Evolutionary conservation across 2,113 vertebrate genomes (phyloP).

Genomic region (Rhea pennata): DNA sequence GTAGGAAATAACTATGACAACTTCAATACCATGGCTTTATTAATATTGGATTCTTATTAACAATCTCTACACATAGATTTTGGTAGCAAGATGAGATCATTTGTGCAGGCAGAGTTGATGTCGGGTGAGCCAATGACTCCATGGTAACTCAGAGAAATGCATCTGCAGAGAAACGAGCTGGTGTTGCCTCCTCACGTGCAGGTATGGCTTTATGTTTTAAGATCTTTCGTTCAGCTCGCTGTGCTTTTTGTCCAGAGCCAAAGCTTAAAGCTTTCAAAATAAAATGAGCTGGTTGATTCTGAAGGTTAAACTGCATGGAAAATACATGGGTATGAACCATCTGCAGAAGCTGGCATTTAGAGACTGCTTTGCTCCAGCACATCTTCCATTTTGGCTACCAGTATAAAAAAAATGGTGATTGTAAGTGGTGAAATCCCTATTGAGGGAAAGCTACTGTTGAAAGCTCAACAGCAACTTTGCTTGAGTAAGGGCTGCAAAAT

Average conservation of each 20-base stretch:
- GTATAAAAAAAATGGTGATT: background rate
- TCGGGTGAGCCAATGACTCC: background rate
- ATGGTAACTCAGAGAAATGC: background rate
- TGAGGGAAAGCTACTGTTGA: background rate
- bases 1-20: constrained; percentile 52
- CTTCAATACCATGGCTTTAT: constrained; percentile 44
- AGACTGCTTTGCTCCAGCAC: background rate
- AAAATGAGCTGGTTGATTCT: background rate
- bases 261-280: background rate
- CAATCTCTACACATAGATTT: constrained; percentile 32
- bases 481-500: background rate
- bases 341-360: background rate
- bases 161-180: background rate
- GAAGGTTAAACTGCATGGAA: background rate
- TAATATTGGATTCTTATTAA: constrained; percentile 68
- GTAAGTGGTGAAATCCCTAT: background rate
- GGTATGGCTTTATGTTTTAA: background rate
- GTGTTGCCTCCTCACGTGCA: background rate
- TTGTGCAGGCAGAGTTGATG: constrained; percentile 10
- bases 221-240: background rate
- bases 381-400: background rate
- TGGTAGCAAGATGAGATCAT: constrained; percentile 35
- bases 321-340: background rate
- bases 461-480: background rate
- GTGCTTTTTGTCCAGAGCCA: background rate